Conservation (phyloP, 23 tunicate genomes). For the Styela clava region DNA sequence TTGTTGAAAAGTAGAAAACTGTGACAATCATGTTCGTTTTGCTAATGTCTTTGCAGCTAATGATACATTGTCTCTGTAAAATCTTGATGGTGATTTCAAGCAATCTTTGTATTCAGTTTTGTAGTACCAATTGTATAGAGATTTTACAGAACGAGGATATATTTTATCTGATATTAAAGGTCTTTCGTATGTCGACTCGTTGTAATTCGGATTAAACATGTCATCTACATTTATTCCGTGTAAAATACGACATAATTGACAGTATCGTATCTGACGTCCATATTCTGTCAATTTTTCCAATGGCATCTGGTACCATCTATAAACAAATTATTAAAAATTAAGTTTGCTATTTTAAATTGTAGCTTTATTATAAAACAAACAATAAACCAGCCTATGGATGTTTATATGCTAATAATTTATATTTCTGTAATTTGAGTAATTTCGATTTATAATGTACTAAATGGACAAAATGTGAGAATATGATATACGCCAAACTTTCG, state of each 20-base stretch:
- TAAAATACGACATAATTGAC: background rate
- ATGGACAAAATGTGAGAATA: too few species aligned
- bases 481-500: too few species aligned
- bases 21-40: background rate
- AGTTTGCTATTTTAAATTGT: too few species aligned
- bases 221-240: slow-evolving; percentile 13
- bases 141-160: background rate
- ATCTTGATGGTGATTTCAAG: background rate
- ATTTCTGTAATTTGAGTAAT: too few species aligned
- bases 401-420: too few species aligned
- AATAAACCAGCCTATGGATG: too few species aligned
- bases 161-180: background rate
- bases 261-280: slow-evolving; percentile 13
- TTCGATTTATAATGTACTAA: too few species aligned
- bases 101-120: background rate
- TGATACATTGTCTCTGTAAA: slow-evolving; percentile 5
- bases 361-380: too few species aligned
- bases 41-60: background rate
- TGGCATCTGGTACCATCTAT: slow-evolving; percentile 13
- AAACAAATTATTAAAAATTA: too few species aligned
- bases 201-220: background rate
- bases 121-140: slow-evolving; percentile 4
- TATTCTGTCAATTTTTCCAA: background rate
- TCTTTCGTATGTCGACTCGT: background rate
- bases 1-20: too few species aligned